Evolutionary conservation across 2,113 vertebrate genomes (phyloP).

Genomic region (Ascaphus truei): DNA sequence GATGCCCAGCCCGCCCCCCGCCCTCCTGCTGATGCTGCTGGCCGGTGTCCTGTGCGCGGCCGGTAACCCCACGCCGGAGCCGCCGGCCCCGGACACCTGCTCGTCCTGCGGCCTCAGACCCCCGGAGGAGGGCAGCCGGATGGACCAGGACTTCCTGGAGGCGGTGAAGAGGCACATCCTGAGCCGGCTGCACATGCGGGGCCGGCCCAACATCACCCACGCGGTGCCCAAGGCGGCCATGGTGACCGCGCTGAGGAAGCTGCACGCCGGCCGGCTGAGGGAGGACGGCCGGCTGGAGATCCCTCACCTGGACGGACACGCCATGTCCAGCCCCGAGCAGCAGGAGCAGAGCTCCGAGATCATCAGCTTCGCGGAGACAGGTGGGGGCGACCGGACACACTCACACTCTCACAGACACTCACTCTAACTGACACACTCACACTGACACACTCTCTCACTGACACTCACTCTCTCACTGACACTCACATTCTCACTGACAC

Average conservation of each 20-base stretch:
- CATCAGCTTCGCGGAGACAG: slow-evolving; percentile 96
- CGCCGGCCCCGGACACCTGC: slow-evolving; percentile 74
- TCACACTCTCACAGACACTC: slow-evolving; percentile 26
- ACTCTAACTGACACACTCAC: slow-evolving; percentile 17
- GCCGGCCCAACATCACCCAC: slow-evolving; percentile 94
- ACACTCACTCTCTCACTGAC: too few species aligned
- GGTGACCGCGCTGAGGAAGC: slow-evolving; percentile 92
- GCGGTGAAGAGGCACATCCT: slow-evolving; percentile 96
- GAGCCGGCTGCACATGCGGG: slow-evolving; percentile 88
- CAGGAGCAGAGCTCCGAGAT: slow-evolving; percentile 85
- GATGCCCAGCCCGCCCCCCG: not conserved
- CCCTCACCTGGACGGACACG: slow-evolving; percentile 87
- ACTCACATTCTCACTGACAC: too few species aligned
- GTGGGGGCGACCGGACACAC: slow-evolving; percentile 60
- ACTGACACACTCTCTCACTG: slow-evolving; percentile 43
- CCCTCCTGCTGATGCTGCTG: not conserved
- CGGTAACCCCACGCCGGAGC: slow-evolving; percentile 48
- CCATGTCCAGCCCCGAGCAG: slow-evolving; percentile 73
- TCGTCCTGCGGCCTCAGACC: slow-evolving; percentile 82
- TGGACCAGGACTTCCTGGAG: slow-evolving; percentile 87
- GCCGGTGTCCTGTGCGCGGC: not conserved
- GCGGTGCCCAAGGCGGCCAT: slow-evolving; percentile 90
- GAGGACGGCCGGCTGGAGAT: slow-evolving; percentile 93
- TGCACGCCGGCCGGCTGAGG: slow-evolving; percentile 89
- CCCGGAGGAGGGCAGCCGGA: slow-evolving; percentile 72